Base-by-base conservation (phyloP, 2,797 vertebrate genomes). In the Brachyalestes nurse region DNA sequence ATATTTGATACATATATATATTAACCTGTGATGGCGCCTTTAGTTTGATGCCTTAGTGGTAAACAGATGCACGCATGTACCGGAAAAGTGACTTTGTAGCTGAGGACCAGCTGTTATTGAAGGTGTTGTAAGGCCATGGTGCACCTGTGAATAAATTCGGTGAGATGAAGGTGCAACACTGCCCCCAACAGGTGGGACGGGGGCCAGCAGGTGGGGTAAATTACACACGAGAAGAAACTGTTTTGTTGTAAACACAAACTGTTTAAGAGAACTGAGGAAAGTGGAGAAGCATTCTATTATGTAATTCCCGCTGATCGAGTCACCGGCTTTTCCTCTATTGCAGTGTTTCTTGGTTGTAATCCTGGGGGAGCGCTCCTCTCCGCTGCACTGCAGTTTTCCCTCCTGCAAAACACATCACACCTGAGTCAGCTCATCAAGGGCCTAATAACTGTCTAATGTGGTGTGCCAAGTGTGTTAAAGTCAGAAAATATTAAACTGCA, bases 91-190 rank as follows among this genome's bases (percentile, higher is more conserved):
- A 57, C 55, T 57, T 21, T 21, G 55, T 57, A 7, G 55, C 55
- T 53, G 51, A 19, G 12, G 7, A 55, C 2, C 16, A 51, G 49
- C 49, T 51, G 49, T 19, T 53, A 53, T 16, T 53, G 51, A 53
- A 4, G 51, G 4, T 14, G 5, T 53, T 19, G 0, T 19, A 6
- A 5, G 51, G 16, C 51, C 51, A 34, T 34, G 2, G 2, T 2
- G 34, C 34, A 34, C 34, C 34, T 34, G 2, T 53, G 51, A 53
- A 53, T 4, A 8, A 1, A 5, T 58, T 17, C 19, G 38, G 5
- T 5, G 38, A 25, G 17, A 38, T 53, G 6, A 14, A 80, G 14
- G 60, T 78, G 60, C 47, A 77, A 21, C 47, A 51, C 65, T 64
- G 19, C 57, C 67, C 25, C 67, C 60, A 17, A 45, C 67, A 42